Evolutionary conservation across 1,140 invertebrate genomes (phyloP), one percentile per base, ranked within the genome.

Genomic region (Polyergus mexicanus): DNA sequence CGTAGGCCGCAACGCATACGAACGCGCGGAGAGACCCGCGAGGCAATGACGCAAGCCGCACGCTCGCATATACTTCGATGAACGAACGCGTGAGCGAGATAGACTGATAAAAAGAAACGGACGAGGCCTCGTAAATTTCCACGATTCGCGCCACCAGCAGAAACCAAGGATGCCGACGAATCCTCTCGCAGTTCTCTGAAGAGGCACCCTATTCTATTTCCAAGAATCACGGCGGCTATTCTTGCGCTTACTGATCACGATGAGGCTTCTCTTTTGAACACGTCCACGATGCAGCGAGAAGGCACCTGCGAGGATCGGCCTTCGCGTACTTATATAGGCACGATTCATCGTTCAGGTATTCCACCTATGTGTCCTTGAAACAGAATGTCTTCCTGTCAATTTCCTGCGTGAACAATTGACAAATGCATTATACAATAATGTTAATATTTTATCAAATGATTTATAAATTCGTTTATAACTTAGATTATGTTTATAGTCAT

Each of bases 71-170:
- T 88, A 90, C 81, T 86, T 88, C 81, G 86, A 86, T 68, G 69
- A 87, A 77, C 62, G 88, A 87, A 75, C 68, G 74, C 86, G 88
- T 54, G 80, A 85, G 85, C 78, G 62, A 83, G 78, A 85, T 28
- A 62, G 41, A 68, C 88, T 56, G 28, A 80, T 74, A 80, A 60
- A 90, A 80, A 90, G 86, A 86, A 83, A 86, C 74, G 77, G 69
- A 75, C 88, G 89, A 87, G 76, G 88, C 88, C 89, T 93, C 93
- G 91, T 94, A 94, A 94, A 94, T 92, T 94, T 94, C 90, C 92
- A 93, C 85, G 85, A 90, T 92, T 92, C 92, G 91, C 91, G 88
- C 74, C 86, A 90, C 88, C 76, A 74, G 89, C 72, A 78, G 86
- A 88, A 87, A 90, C 81, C 44, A 44, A 80, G 66, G 77, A 85